Conservation (phyloP, 1,140 invertebrate species). For the Monochamus saltuarius region DNA sequence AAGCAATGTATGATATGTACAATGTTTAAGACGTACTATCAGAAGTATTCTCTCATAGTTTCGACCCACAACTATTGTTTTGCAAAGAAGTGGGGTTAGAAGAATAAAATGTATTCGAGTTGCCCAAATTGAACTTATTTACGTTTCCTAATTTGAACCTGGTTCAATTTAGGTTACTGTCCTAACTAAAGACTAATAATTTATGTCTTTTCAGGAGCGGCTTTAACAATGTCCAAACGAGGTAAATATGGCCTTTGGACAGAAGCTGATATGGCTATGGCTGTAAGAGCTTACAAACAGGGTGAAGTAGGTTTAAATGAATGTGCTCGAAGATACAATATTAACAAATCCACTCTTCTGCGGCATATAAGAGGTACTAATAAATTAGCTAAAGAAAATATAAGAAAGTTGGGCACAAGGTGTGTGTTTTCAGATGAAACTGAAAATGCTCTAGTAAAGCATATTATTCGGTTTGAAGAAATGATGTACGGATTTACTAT, state of each 20-base stretch:
- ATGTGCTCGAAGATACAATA: conserved; percentile 3
- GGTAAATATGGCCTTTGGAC: conserved; percentile 3
- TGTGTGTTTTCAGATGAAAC: not conserved
- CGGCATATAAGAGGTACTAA: conserved; percentile 3
- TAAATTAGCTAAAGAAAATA: not conserved
- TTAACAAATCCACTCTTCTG: conserved; percentile 6
- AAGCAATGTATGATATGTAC: no score
- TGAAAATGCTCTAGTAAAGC: no score
- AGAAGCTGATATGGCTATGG: not conserved
- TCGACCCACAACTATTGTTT: no score
- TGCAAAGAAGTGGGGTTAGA: no score
- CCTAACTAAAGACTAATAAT: not conserved
- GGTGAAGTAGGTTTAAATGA: conserved; percentile 1
- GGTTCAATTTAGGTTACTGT: not conserved
- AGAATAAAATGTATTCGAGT: no score
- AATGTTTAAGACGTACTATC: no score
- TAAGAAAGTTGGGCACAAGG: not conserved
- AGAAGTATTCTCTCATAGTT: no score
- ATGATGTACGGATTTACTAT: conserved; percentile 1
- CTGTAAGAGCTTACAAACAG: not conserved
- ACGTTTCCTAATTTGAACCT: no score
- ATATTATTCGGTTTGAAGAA: not conserved
- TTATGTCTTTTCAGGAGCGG: not conserved
- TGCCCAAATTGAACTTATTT: no score
- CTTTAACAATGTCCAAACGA: not conserved